Evolutionary conservation across 1,140 invertebrate genomes (phyloP), one percentile per base, ranked within the genome.

Genomic region (Archegozetes longisetosus): DNA sequence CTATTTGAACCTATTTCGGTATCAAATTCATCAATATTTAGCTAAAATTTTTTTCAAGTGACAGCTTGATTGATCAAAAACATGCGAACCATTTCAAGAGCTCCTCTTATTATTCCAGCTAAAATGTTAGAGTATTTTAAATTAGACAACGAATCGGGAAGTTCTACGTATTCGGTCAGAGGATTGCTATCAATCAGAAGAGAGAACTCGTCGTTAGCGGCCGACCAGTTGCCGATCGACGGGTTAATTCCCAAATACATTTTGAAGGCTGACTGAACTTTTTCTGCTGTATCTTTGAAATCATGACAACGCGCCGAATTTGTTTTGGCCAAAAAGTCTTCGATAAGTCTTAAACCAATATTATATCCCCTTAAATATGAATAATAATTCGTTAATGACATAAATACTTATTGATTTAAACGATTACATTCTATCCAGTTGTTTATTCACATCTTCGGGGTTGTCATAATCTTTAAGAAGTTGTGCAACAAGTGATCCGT

Each of bases 401-500:
- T 25, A 57, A 25, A 56, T 54, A 27, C 22, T 54, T 53, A 3
- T 3, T 25, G 0, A 23, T 9, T 25, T 14, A 25, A 6, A 53
- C 2, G 57, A 60, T 60, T 63, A 68, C 72, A 94, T 87, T 69
- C 88, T 74, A 67, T 94, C 89, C 32, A 95, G 72, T 68, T 93
- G 88, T 70, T 92, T 91, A 69, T 92, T 93, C 0, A 93, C 88
- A 76, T 98, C 94, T 53, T 98, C 94, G 24, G 88, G 81, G 76
- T 93, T 94, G 72, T 98, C 95, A 69, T 89, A 89, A 75, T 99
- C 96, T 74, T 94, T 92, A 20, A 98, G 73, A 70, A 99, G 82
- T 76, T 98, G 94, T 14, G 90, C 84, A 0, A 99, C 93, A 22
- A 99, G 73, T 2, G 95, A 88, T 49, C 96, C 96, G 75, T 99